phyloP scores from a whole-genome alignment of 2,888 invertebrate genomes.

The Dolichomitus sp. region DNA sequence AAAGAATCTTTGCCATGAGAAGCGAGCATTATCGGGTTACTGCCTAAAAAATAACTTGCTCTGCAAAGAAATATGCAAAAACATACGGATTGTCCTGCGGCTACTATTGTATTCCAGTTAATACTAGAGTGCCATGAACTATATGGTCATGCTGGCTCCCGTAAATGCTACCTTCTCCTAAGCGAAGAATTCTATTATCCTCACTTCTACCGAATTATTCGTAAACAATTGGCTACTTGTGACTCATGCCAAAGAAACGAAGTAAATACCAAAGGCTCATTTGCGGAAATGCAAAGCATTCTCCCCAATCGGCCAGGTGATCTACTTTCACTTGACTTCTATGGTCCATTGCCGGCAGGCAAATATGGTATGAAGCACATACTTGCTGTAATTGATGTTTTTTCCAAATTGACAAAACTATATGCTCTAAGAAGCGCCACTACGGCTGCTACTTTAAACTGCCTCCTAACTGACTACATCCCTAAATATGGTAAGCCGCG shows the following conservation, averaged over 20 bases:
- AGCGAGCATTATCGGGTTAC: too few species aligned
- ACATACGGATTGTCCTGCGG: too few species aligned
- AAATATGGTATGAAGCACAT: not conserved
- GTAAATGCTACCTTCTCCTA: too few species aligned
- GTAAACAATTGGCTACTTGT: not conserved
- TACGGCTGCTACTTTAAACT: not conserved
- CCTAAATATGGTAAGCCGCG: slow-evolving; percentile 1
- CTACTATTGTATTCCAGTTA: too few species aligned
- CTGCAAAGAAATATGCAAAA: too few species aligned
- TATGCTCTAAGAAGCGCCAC: not conserved
- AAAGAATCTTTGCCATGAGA: too few species aligned
- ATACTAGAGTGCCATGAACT: not conserved
- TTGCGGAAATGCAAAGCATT: slow-evolving; percentile 12
- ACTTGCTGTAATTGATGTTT: not conserved
- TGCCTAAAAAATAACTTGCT: too few species aligned
- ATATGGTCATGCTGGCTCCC: too few species aligned
- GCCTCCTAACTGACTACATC: slow-evolving; percentile 18
- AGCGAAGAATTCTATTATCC: too few species aligned
- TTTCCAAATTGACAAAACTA: not conserved
- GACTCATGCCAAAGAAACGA: not conserved
- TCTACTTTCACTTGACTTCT: not conserved
- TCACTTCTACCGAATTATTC: not conserved
- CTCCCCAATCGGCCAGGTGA: not conserved
- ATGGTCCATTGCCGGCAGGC: not conserved
- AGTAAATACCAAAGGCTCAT: not conserved